Evolutionary conservation across 2,888 invertebrate genomes (phyloP), one percentile per base, ranked within the genome.

Genomic region (Melanostoma scalare): DNA sequence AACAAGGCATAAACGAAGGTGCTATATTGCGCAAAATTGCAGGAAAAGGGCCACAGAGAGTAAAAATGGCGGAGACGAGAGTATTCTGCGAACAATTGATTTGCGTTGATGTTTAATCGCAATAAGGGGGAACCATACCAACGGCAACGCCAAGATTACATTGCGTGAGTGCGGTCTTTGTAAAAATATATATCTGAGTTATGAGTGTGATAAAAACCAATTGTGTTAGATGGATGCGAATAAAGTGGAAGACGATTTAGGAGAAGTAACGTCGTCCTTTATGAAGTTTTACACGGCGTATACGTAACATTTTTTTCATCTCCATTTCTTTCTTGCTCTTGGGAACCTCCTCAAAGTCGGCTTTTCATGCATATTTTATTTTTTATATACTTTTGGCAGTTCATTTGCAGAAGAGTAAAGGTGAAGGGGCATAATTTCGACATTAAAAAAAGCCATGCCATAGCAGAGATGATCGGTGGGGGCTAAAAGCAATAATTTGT

Each of bases 1-100:
- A 82, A 82, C 78, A 82, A 78, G 78, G 65, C 46, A 78, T 69
- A 68, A 82, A 69, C 63, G 81, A 72, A 50, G 53, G 50, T 20
- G 5, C 55, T 65, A n/a, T 53, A 67, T 38, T 50, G 55, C 55
- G 48, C 42, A 20, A 33, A 30, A 65, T 30, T 6, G 33, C 6
- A 8, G 3, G 8, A 2, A 6, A 20, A 6, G 31, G 6, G 5
- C 20, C 20, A 20, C 20, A 31, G 6, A 33, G n/a, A 33, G 33
- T 31, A 31, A 3, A 42, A 6, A 30, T 20, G 20, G 20, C 20
- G 20, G 20, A 20, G 20, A 20, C 20, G 38, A 9, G 5, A 56
- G 38, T 48, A 30, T 63, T 36, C 63, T 5, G 50, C 6, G 53
- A 72, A 73, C 78, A 74, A 82, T 78, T 82, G 82, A 74, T 78